Evolutionary conservation across 2,797 vertebrate species (phyloP).

Genomic region (Leptatherina wallacei): DNA sequence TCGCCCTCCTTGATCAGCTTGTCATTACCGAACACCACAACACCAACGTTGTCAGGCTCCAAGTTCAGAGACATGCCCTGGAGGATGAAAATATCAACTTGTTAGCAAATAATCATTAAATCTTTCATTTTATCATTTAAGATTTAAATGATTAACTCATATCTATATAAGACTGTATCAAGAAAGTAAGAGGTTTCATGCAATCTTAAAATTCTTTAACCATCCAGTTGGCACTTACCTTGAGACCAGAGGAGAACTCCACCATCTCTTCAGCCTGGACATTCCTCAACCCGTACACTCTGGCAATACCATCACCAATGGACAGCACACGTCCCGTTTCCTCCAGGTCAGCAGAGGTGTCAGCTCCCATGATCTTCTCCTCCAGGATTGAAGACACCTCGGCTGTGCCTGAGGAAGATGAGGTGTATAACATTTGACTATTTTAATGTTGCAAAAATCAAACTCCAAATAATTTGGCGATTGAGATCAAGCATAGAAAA

Average conservation of each 20-base stretch:
- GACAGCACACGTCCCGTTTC: conserved; percentile 97
- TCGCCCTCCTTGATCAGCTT: conserved; percentile 98
- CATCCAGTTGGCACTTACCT: conserved; percentile 76
- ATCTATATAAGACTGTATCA: not conserved
- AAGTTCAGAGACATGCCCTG: conserved; percentile 99
- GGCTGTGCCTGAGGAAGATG: conserved; percentile 62
- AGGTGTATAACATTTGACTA: not conserved
- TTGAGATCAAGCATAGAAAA: not conserved
- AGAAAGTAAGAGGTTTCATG: not conserved
- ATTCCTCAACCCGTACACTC: conserved; percentile 95
- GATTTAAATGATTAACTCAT: conserved; percentile 74
- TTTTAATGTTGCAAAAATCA: not conserved
- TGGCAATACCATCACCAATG: conserved; percentile 97
- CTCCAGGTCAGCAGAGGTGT: conserved; percentile 91
- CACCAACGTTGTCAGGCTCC: conserved; percentile 98
- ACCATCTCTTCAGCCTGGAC: conserved; percentile 99
- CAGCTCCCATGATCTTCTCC: conserved; percentile 94
- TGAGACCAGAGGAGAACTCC: conserved; percentile 97
- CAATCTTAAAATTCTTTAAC: not conserved
- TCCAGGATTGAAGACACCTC: conserved; percentile 96
- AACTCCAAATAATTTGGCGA: not conserved
- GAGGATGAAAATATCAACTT: not conserved
- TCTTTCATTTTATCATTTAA: conserved; percentile 39
- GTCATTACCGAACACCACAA: conserved; percentile 98
- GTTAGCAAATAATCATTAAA: not conserved